Percentiles rank a stretch among this genome's conserved stretches.
Evolutionary conservation across 2,888 invertebrate species (phyloP).

Genomic region (Odontothrips loti): DNA sequence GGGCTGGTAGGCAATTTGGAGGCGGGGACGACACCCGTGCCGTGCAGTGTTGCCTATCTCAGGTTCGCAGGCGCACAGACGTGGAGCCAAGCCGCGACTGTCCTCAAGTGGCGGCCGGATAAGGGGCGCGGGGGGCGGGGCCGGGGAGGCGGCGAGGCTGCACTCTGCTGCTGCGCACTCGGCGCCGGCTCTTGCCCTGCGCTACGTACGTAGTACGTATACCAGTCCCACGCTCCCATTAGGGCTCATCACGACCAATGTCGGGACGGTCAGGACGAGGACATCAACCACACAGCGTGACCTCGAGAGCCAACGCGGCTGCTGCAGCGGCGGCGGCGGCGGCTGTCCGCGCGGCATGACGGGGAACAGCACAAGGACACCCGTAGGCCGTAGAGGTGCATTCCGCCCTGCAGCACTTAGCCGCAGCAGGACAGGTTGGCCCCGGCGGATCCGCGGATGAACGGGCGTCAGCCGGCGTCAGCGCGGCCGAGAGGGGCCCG

Average conservation of each 20-base stretch:
- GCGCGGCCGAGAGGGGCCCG: neutral
- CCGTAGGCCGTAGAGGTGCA: too few species aligned
- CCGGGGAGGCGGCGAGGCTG: neutral
- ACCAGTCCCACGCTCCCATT: conserved; percentile 18
- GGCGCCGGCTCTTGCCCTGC: neutral
- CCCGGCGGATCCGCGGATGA: neutral
- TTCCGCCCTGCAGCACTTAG: too few species aligned
- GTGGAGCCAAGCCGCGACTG: neutral
- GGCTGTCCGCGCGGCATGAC: too few species aligned
- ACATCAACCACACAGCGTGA: neutral
- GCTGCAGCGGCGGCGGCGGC: too few species aligned
- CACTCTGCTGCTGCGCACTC: neutral
- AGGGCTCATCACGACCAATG: conserved; percentile 2
- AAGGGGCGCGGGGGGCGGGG: neutral
- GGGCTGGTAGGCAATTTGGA: too few species aligned
- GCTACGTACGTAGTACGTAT: neutral
- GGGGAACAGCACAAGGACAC: too few species aligned
- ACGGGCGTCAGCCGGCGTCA: too few species aligned
- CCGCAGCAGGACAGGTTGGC: too few species aligned
- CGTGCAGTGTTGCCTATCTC: too few species aligned
- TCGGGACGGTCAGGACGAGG: neutral
- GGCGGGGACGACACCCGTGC: too few species aligned
- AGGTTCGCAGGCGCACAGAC: neutral
- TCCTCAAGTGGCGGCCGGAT: neutral
- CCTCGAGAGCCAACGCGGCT: too few species aligned